Base-by-base conservation (phyloP, 2,113 vertebrate genomes). In the Varanus komodoensis region DNA sequence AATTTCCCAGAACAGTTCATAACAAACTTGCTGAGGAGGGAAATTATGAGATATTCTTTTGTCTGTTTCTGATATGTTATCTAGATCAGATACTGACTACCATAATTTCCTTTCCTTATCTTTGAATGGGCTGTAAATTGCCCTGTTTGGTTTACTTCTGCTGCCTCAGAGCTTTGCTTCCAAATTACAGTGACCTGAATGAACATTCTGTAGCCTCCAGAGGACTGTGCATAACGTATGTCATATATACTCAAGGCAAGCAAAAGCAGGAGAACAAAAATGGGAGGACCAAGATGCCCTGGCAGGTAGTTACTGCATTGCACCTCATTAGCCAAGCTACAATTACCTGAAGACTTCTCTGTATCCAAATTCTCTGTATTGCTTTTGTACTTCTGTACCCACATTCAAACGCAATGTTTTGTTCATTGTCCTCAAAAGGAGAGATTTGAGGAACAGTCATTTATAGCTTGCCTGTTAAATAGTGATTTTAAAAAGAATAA, bases 1-100 rank as follows among this genome's bases (percentile, higher is more conserved):
- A 32, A 15, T 57, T 80, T 83, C 74, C 82, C 89, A 91, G 82
- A 29, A 25, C 32, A 82, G 50, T 82, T 8, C 29, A 78, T 48
- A 71, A 50, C 71, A 83, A 34, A 67, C 44, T 21, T 74, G 64
- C 34, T 85, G 29, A 50, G 38, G 48, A 44, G 68, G 78, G 85
- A 74, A 75, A 80, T 38, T 78, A 61, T 69, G 79, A 52, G 19
- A 81, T 29, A 48, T 23, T 25, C 44, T 38, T 61, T 27, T 67
- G 5, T 61, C 67, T 57, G 3, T 82, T 82, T 17, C 73, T 29
- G 14, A 61, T 48, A 23, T 38, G 8, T 64, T 73, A 21, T 27
- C 17, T 23, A 73, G 54, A 82, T 54, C 67, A 29, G 23, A 82
- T 17, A 74, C 38, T 48, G 44, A 64, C 32, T 38, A 27, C 50